Evolutionary conservation across 2,113 vertebrate species (phyloP).

Genomic region (Brachyhypopomus occidentalis): DNA sequence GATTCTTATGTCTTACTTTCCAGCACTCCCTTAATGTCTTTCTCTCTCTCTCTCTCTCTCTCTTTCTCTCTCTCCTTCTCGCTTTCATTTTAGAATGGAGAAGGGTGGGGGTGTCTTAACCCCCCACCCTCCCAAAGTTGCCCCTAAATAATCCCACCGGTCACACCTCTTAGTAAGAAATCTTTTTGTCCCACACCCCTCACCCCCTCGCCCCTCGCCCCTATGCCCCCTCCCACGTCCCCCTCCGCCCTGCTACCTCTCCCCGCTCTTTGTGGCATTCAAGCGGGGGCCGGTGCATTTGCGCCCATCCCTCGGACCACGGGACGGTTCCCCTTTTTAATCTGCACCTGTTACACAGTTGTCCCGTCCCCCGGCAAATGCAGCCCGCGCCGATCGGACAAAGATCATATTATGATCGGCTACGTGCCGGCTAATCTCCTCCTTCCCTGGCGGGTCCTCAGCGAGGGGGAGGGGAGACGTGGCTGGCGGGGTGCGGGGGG

Average conservation of each 20-base stretch:
- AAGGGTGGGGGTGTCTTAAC: constrained; percentile 74
- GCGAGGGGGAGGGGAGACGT: not conserved
- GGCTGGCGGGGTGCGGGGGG: constrained; percentile 7
- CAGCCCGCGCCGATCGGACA: constrained; percentile 89
- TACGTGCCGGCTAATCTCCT: constrained; percentile 91
- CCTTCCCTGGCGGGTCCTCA: constrained; percentile 47
- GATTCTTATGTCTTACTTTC: constrained; percentile 88
- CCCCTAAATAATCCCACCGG: constrained; percentile 85
- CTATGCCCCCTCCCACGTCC: constrained; percentile 69
- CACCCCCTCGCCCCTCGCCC: constrained; percentile 13
- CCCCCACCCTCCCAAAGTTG: constrained; percentile 84
- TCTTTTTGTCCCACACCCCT: constrained; percentile 83
- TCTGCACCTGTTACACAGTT: constrained; percentile 99
- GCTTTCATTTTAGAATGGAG: constrained; percentile 67
- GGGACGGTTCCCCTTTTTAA: constrained; percentile 93
- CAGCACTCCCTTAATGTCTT: constrained; percentile 60
- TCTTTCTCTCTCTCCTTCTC: constrained; percentile 36
- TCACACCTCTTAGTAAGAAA: constrained; percentile 96
- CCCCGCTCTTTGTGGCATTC: constrained; percentile 89
- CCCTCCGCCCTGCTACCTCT: constrained; percentile 45
- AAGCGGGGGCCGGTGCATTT: constrained; percentile 96
- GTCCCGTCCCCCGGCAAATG: constrained; percentile 88
- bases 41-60: constrained; percentile 42
- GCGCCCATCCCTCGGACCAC: constrained; percentile 74
- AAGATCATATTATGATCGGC: constrained; percentile 99